phyloP scores from a whole-genome alignment of 2,888 invertebrate genomes.

The Ptychoptera albimana region DNA sequence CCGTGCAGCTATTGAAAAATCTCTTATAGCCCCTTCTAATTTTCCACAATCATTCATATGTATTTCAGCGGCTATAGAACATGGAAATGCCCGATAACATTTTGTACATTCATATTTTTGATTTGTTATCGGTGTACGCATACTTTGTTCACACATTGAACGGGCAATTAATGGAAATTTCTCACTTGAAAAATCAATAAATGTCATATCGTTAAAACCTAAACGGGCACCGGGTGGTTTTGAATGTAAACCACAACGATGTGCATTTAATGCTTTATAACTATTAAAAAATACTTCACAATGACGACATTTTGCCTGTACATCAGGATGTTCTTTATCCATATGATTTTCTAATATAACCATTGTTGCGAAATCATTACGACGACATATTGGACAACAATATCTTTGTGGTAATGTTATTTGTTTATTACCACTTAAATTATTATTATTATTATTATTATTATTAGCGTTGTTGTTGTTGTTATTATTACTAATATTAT shows the following conservation, averaged over 20 bases:
- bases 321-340: slow-evolving; percentile 47
- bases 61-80: slow-evolving; percentile 46
- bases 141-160: slow-evolving; percentile 50
- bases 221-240: slow-evolving; percentile 22
- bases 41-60: slow-evolving; percentile 40
- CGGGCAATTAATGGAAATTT: slow-evolving; percentile 68
- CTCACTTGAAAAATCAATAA: slow-evolving; percentile 62
- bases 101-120: slow-evolving; percentile 52
- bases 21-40: slow-evolving; percentile 9
- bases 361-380: slow-evolving; percentile 41
- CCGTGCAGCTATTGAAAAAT: slow-evolving; percentile 14
- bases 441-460: slow-evolving; percentile 1
- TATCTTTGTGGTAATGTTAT: slow-evolving; percentile 16
- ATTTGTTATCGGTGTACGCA: slow-evolving; percentile 38
- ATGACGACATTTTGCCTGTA: slow-evolving; percentile 49
- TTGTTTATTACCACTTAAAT: no score
- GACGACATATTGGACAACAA: slow-evolving; percentile 46
- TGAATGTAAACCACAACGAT: slow-evolving; percentile 39
- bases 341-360: slow-evolving; percentile 46
- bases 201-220: slow-evolving; percentile 55
- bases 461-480: background rate
- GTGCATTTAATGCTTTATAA: slow-evolving; percentile 51
- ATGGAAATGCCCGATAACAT: slow-evolving; percentile 56
- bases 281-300: slow-evolving; percentile 62
- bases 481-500: background rate